A percentile compares a stretch with the other conserved stretches of the same genome.
Evolutionary conservation across 1,140 invertebrate species (phyloP).

Genomic region (Drosophila ercepeae): DNA sequence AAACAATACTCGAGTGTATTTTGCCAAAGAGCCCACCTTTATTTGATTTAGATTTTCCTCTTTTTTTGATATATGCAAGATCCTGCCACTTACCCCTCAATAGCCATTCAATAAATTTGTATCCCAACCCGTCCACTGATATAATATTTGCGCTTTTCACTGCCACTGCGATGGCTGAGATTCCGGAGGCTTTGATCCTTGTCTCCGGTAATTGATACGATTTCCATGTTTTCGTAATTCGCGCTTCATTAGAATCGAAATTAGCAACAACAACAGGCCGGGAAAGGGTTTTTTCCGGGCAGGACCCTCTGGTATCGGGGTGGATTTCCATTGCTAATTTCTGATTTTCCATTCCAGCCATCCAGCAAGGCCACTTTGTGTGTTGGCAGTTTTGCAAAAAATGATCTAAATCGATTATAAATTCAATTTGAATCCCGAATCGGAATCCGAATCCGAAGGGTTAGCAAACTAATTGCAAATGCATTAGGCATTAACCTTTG

Average conservation of each 20-base stretch:
- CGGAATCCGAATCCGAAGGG: not conserved
- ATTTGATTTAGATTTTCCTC: not conserved
- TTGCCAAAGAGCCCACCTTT: not conserved
- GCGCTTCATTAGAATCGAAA: conserved; percentile 78
- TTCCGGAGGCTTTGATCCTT: conserved; percentile 24
- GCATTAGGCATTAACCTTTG: conserved; percentile 72
- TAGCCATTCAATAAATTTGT: not conserved
- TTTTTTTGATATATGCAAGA: not conserved
- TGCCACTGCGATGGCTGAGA: not conserved
- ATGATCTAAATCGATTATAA: conserved; percentile 77
- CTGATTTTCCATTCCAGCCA: conserved; percentile 1
- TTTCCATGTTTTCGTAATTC: conserved; percentile 68
- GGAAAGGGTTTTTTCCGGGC: conserved; percentile 20
- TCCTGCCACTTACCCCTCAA: not conserved
- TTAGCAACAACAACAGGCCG: conserved; percentile 59
- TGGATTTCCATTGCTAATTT: conserved; percentile 16
- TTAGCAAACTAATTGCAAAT: conserved; percentile 77
- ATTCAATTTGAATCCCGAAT: conserved; percentile 52
- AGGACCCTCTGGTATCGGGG: conserved; percentile 16
- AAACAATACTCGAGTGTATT: conserved; percentile 1
- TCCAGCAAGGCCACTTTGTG: conserved; percentile 44
- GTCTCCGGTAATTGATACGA: conserved; percentile 66
- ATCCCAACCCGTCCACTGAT: not conserved
- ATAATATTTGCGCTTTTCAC: conserved; percentile 51
- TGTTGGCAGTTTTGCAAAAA: conserved; percentile 47